Conservation (phyloP, 2,113 vertebrate species). For the Mesembrinibis cayennensis region DNA sequence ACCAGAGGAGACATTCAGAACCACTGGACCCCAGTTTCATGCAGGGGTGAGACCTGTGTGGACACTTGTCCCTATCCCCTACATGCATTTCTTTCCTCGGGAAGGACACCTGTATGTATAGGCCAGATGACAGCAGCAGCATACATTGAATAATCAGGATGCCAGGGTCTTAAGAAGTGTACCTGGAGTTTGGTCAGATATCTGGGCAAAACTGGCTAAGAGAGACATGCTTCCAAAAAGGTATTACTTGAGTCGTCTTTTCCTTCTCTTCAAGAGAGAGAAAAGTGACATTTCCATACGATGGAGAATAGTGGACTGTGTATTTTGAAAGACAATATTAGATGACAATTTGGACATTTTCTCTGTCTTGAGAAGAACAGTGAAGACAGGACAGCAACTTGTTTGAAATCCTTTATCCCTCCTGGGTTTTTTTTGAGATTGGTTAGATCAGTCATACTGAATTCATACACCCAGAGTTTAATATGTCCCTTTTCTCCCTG, state of each 20-base stretch:
- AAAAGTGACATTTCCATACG: background rate
- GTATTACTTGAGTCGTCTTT: background rate
- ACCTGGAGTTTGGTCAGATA: background rate
- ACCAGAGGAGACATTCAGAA: background rate
- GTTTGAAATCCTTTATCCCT: background rate
- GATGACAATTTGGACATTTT: background rate
- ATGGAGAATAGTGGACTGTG: background rate
- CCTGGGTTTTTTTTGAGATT: background rate
- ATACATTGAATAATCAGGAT: background rate
- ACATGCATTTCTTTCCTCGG: background rate
- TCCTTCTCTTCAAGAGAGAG: background rate
- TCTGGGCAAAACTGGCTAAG: background rate
- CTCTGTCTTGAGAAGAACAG: background rate
- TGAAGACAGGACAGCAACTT: background rate
- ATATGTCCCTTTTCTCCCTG: background rate
- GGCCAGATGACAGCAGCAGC: background rate
- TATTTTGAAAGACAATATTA: background rate
- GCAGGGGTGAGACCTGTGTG: background rate
- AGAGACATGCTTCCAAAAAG: background rate
- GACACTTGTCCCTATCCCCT: background rate
- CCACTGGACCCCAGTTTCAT: background rate
- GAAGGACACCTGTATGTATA: rapidly evolving
- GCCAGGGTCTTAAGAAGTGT: background rate
- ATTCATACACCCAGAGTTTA: background rate
- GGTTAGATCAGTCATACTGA: background rate